Conservation (phyloP, 2,113 vertebrate species). For the Corynorhinus townsendii region DNA sequence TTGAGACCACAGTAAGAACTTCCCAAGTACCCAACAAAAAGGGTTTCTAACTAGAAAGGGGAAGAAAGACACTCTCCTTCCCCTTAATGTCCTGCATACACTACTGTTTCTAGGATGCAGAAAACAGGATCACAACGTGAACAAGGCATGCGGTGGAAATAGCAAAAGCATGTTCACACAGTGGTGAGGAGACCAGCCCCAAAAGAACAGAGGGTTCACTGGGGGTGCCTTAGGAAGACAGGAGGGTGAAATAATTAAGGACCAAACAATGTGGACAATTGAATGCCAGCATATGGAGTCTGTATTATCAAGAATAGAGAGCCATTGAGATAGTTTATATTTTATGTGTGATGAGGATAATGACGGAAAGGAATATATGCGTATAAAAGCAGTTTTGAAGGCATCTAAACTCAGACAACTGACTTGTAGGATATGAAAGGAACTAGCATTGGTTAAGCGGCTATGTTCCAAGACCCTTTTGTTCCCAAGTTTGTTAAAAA, state of each 20-base stretch:
- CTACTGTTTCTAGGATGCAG: neutral
- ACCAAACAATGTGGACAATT: neutral
- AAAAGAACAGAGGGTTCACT: neutral
- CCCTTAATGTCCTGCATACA: neutral
- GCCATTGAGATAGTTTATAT: neutral
- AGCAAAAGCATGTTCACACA: neutral
- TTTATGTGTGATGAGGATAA: neutral
- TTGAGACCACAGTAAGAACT: neutral
- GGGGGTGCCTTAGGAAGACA: neutral
- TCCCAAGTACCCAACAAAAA: neutral
- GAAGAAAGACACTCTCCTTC: neutral
- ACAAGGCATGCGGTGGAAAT: neutral
- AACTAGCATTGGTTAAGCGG: neutral
- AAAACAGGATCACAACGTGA: neutral
- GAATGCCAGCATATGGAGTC: neutral
- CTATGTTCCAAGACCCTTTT: neutral
- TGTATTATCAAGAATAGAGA: neutral
- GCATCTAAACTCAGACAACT: neutral
- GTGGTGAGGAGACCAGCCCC: neutral
- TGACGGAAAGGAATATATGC: neutral
- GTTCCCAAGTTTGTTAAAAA: neutral
- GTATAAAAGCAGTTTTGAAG: neutral
- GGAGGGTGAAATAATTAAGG: neutral
- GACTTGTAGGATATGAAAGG: neutral
- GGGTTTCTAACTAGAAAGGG: neutral